A percentile compares a stretch with the other conserved stretches of the same genome.
Evolutionary conservation across 2,113 vertebrate genomes (phyloP).

Genomic region (Micromys minutus): DNA sequence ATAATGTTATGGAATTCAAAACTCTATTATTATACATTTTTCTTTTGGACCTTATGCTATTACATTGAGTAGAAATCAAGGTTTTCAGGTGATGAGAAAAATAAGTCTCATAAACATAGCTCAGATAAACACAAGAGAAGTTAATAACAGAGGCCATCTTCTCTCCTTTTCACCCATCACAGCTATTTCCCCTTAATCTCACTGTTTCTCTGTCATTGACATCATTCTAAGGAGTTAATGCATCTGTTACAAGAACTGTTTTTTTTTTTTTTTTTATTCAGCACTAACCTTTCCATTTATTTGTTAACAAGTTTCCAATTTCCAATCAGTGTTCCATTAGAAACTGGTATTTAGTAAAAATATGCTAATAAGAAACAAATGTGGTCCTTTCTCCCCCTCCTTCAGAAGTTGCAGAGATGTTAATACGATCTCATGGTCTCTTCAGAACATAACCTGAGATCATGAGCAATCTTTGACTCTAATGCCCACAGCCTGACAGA

Average conservation of each 20-base stretch:
- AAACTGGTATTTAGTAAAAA: not conserved
- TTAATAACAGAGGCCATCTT: not conserved
- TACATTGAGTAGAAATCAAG: not conserved
- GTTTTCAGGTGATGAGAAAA: not conserved
- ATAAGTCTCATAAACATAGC: not conserved
- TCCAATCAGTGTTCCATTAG: not conserved
- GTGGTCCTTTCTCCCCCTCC: not conserved
- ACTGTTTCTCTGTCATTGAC: not conserved
- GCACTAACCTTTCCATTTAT: not conserved
- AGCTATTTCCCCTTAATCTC: not conserved
- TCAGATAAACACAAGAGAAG: not conserved
- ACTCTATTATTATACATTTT: not conserved
- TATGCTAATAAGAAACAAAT: not conserved
- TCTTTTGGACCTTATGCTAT: not conserved
- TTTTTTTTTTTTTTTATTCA: not conserved
- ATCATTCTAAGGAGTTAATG: not conserved
- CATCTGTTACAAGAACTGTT: not conserved
- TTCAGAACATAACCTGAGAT: not conserved
- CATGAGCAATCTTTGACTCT: not conserved
- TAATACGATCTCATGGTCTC: not conserved
- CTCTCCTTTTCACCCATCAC: not conserved
- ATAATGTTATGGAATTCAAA: not conserved
- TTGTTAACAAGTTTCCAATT: conserved; percentile 15
- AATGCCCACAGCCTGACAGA: not conserved
- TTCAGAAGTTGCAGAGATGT: not conserved